These are phyloP conservation scores for Lasioglossum morio DNA, from an alignment of 2,888 invertebrate genomes.

Conservation along the genomic window DNA sequence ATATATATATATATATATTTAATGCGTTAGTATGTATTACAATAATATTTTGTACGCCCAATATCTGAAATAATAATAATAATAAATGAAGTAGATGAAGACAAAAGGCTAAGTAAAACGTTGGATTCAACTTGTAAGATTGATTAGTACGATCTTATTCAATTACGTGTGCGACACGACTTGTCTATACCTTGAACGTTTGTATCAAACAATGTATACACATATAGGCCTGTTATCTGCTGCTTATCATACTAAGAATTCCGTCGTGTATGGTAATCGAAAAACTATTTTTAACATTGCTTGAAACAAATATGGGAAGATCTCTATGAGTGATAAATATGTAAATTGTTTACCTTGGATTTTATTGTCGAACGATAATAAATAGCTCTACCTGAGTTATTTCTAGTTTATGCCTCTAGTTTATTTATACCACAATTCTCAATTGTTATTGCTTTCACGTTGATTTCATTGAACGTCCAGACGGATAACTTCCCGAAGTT, in stretches of 20 bases:
- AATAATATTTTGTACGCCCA: neutral
- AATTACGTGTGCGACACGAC: neutral
- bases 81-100: neutral
- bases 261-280: neutral
- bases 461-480: too few species aligned
- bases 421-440: neutral
- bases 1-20: neutral
- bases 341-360: neutral
- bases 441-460: neutral
- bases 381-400: neutral
- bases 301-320: neutral
- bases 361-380: neutral
- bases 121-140: neutral
- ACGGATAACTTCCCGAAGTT: neutral
- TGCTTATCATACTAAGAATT: neutral
- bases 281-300: conserved; percentile 7
- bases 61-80: neutral
- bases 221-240: neutral
- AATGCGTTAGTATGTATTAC: neutral
- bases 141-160: conserved; percentile 15
- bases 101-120: neutral
- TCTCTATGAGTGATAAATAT: neutral
- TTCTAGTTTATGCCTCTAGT: neutral
- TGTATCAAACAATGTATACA: neutral
- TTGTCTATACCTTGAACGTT: neutral